Evolutionary conservation across 2,888 invertebrate genomes (phyloP).

Genomic region (Trichogramma dendrolimi): DNA sequence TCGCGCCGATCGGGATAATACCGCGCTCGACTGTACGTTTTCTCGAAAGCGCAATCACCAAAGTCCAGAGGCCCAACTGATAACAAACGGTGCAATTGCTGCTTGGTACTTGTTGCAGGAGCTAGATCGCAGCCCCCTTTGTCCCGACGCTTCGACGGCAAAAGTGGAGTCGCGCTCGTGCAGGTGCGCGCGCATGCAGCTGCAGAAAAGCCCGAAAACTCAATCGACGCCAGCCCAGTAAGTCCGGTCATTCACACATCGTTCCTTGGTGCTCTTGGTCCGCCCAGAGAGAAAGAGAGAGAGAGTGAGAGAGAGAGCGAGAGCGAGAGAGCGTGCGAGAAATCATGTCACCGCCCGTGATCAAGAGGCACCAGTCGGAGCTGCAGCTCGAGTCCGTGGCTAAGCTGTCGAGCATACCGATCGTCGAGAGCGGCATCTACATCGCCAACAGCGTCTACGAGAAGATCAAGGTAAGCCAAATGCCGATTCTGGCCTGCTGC

Average conservation of each 20-base stretch:
- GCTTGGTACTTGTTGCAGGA: background rate
- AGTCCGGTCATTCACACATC: background rate
- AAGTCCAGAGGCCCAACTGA: no score
- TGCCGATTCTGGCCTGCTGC: background rate
- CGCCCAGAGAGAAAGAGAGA: constrained; percentile 2
- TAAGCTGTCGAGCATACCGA: constrained; percentile 73
- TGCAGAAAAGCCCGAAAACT: background rate
- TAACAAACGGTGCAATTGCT: no score
- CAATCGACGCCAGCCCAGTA: background rate
- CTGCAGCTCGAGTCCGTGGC: constrained; percentile 68
- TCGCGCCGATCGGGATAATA: no score
- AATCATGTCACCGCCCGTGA: constrained; percentile 36
- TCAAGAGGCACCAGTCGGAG: constrained; percentile 40
- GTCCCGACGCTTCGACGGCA: background rate
- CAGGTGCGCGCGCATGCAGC: background rate
- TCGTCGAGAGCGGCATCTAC: constrained; percentile 74
- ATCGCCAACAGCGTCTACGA: constrained; percentile 72
- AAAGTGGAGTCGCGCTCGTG: no score
- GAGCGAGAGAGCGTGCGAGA: constrained; percentile 20
- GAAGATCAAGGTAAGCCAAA: constrained; percentile 64
- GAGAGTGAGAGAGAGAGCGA: constrained; percentile 8
- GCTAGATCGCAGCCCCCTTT: background rate
- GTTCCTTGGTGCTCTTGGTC: background rate
- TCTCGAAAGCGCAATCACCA: no score
- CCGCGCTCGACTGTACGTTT: no score